Evolutionary conservation across 2,888 invertebrate species (phyloP).

Genomic region (Dione vanillae): DNA sequence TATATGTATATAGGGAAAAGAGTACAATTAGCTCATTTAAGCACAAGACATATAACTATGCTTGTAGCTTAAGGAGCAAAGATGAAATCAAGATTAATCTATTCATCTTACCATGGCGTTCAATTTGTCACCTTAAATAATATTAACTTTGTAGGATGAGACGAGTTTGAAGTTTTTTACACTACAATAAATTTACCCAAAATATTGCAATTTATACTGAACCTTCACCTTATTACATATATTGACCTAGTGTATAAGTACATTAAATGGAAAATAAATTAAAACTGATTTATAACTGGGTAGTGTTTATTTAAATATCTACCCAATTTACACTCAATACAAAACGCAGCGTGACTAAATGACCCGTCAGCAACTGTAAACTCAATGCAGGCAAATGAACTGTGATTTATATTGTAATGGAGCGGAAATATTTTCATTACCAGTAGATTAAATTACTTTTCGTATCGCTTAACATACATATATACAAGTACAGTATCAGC

Average conservation of each 20-base stretch:
- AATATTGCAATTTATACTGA: not conserved
- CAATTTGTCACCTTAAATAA: too few species aligned
- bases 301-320: conserved; percentile 30
- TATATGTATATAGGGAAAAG: too few species aligned
- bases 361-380: conserved; percentile 39
- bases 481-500: too few species aligned
- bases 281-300: not conserved
- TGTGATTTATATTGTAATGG: conserved; percentile 44
- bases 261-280: not conserved
- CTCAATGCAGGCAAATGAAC: conserved; percentile 39
- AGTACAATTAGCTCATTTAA: too few species aligned
- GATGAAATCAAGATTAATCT: too few species aligned
- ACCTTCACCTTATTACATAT: not conserved
- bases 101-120: too few species aligned
- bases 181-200: too few species aligned
- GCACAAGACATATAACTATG: too few species aligned
- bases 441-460: conserved; percentile 18
- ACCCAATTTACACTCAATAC: conserved; percentile 35
- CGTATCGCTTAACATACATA: not conserved
- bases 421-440: conserved; percentile 35
- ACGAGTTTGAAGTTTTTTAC: too few species aligned
- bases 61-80: too few species aligned
- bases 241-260: too few species aligned
- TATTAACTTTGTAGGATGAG: too few species aligned
- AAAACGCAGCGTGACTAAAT: conserved; percentile 37